Percentiles rank a stretch among this genome's conserved stretches.
These are phyloP conservation scores for Lithophane socia DNA, from an alignment of 2,888 invertebrate species.

Conservation along the genomic window DNA sequence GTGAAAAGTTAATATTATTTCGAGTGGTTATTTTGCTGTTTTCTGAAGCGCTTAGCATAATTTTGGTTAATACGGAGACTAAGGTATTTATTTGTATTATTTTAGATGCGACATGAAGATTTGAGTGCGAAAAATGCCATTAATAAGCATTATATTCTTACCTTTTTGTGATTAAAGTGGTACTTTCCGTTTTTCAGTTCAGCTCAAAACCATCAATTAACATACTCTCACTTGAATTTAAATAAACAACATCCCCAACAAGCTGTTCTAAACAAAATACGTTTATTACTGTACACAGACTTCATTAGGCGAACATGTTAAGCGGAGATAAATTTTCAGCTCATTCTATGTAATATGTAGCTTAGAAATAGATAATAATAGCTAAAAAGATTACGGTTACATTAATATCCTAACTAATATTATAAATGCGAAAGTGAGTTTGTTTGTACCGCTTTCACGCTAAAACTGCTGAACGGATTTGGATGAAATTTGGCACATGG, in stretches of 20 bases:
- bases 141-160: neutral
- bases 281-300: slow-evolving; percentile 17
- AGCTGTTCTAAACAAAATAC: slow-evolving; percentile 23
- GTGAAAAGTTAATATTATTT: neutral
- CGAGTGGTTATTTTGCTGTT: neutral
- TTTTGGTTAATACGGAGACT: neutral
- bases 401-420: neutral
- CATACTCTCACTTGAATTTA: neutral
- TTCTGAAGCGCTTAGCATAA: slow-evolving; percentile 6
- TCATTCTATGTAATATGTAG: slow-evolving; percentile 3
- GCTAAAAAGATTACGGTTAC: neutral
- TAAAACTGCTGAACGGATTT: no score
- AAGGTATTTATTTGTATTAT: neutral
- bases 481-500: no score
- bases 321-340: slow-evolving; percentile 1
- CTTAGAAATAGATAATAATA: neutral
- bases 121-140: neutral
- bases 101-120: neutral
- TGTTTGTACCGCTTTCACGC: no score
- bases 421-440: no score
- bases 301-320: slow-evolving; percentile 20
- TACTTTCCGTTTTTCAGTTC: neutral
- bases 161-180: neutral
- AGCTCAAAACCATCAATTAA: neutral
- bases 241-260: slow-evolving; percentile 1